phyloP scores from a whole-genome alignment of 2,797 vertebrate genomes.

The Pitangus sulphuratus region DNA sequence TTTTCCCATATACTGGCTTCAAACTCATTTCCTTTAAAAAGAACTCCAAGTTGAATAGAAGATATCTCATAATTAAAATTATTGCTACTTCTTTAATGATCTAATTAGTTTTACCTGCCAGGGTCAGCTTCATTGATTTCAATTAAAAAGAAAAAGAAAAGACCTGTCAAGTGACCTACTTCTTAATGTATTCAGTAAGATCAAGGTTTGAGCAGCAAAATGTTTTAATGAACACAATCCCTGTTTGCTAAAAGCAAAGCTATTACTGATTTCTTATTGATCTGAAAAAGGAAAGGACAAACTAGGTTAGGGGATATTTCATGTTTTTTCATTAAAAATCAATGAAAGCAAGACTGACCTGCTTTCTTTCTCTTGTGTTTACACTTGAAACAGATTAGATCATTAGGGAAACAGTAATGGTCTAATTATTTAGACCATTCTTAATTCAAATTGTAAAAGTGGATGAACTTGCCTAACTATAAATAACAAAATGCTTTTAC shows the following conservation, averaged over 20 bases:
- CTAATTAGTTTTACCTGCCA: conserved; percentile 44
- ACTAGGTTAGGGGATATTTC: conserved; percentile 23
- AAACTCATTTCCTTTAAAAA: background rate
- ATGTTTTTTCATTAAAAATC: conserved; percentile 45
- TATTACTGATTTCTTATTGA: conserved; percentile 45
- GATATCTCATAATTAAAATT: conserved; percentile 45
- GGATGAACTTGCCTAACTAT: background rate
- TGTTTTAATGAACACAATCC: conserved; percentile 41
- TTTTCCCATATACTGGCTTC: background rate
- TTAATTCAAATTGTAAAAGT: conserved; percentile 10
- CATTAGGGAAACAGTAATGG: conserved; percentile 19
- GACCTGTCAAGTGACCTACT: conserved; percentile 23
- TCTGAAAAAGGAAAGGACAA: conserved; percentile 32
- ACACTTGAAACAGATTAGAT: conserved; percentile 41
- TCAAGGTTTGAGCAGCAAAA: conserved; percentile 35
- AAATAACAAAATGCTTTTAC: conserved; percentile 3
- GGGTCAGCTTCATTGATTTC: conserved; percentile 40
- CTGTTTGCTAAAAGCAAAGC: conserved; percentile 35
- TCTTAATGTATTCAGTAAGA: conserved; percentile 16
- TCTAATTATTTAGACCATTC: conserved; percentile 37
- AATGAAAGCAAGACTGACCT: conserved; percentile 21
- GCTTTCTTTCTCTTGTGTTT: conserved; percentile 31
- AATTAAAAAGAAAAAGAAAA: conserved; percentile 35
- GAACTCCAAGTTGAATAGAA: background rate
- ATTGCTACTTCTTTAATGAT: conserved; percentile 41